Conservation (phyloP, 2,113 vertebrate genomes). For the Pteronura brasiliensis region DNA sequence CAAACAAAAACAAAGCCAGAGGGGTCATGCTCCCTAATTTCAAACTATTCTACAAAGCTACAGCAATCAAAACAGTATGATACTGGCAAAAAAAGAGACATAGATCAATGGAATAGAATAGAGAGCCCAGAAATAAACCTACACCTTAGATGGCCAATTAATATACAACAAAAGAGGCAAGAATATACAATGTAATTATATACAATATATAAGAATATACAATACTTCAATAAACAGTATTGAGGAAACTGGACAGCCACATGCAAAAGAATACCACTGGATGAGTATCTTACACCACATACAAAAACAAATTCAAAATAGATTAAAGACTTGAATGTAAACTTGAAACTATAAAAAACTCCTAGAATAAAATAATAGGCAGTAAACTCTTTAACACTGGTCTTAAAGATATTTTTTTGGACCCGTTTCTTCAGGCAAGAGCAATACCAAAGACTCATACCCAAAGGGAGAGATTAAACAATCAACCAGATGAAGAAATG, state of each 20-base stretch:
- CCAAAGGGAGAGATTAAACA: not conserved
- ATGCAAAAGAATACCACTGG: not conserved
- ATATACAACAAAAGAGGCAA: not conserved
- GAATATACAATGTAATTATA: not conserved
- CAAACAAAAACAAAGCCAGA: not conserved
- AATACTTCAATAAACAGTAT: not conserved
- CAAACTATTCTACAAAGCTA: not conserved
- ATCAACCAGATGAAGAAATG: not conserved
- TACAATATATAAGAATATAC: not conserved
- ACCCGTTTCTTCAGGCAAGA: not conserved
- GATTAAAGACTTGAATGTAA: not conserved
- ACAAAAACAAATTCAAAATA: not conserved
- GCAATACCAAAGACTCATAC: not conserved
- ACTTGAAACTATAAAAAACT: not conserved
- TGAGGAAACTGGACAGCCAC: not conserved
- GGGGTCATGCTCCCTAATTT: not conserved
- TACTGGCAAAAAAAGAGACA: not conserved
- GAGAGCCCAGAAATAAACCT: not conserved
- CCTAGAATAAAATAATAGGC: not conserved
- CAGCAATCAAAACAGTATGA: not conserved
- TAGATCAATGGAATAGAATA: not conserved
- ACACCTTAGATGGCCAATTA: not conserved
- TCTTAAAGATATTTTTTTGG: not conserved
- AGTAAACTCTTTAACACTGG: not conserved
- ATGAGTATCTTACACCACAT: not conserved